These are phyloP conservation scores for Rhagoletis pomonella DNA, from an alignment of 1,140 invertebrate species.

Conservation along the genomic window DNA sequence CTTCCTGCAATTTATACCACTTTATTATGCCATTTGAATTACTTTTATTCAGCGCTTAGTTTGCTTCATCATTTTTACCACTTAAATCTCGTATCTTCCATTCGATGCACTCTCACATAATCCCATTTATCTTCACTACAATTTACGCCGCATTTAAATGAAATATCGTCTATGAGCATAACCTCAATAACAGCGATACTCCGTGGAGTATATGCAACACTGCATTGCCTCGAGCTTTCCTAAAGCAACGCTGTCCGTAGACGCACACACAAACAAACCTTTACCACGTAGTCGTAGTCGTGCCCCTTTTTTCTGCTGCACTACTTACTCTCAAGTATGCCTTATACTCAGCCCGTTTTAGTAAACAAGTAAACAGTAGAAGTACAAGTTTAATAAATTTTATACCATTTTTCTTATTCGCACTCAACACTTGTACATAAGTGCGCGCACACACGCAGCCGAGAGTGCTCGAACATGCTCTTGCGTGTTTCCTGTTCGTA, in stretches of 20 bases:
- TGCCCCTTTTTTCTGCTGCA: neutral
- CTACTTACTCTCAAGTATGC: neutral
- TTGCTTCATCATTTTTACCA: conserved; percentile 7
- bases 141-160: conserved; percentile 44
- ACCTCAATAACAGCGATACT: conserved; percentile 11
- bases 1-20: neutral
- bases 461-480: conserved; percentile 4
- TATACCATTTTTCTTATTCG: conserved; percentile 54
- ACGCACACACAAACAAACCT: neutral
- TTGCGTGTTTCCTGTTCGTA: neutral
- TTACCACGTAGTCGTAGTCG: neutral
- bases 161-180: conserved; percentile 43
- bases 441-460: neutral
- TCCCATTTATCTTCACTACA: neutral
- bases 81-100: conserved; percentile 27
- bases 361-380: neutral
- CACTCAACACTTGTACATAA: conserved; percentile 25
- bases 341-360: neutral
- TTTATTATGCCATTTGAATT: conserved; percentile 19
- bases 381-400: conserved; percentile 52
- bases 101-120: neutral
- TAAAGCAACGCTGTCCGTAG: neutral
- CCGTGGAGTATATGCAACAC: neutral
- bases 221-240: neutral
- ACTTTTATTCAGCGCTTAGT: neutral